Conservation (phyloP, 2,113 vertebrate genomes). For the Pionites leucogaster region DNA sequence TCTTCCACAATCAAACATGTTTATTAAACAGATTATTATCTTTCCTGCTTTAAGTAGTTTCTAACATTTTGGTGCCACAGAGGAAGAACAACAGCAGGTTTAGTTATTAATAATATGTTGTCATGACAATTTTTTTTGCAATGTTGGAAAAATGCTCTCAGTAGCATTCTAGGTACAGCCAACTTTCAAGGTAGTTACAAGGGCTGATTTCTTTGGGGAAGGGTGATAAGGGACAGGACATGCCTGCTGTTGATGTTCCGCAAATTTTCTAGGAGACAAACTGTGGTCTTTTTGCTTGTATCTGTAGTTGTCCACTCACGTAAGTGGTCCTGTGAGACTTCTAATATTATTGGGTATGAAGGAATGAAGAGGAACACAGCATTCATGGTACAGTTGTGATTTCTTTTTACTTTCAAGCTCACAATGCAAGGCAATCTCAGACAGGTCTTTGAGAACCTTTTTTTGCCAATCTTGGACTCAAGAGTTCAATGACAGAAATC, state of each 20-base stretch:
- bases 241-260: background rate
- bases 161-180: conserved; percentile 7
- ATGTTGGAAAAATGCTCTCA: conserved; percentile 26
- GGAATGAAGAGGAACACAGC: background rate
- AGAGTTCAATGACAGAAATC: background rate
- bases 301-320: background rate
- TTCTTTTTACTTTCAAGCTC: background rate
- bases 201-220: background rate
- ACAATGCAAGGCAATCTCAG: background rate
- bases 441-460: background rate
- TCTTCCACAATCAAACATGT: conserved; percentile 19
- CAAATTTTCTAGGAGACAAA: background rate
- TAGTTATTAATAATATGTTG: conserved; percentile 69
- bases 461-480: background rate
- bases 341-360: background rate
- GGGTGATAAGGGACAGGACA: background rate
- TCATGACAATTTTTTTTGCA: conserved; percentile 64
- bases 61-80: conserved; percentile 31
- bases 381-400: background rate
- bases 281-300: background rate
- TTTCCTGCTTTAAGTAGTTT: conserved; percentile 44
- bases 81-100: conserved; percentile 52
- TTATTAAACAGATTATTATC: conserved; percentile 54
- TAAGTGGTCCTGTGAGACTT: background rate
- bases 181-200: conserved; percentile 7